Evolutionary conservation across 2,888 invertebrate species (phyloP), one percentile per base, ranked within the genome.

Genomic region (Lacanobia oleracea): DNA sequence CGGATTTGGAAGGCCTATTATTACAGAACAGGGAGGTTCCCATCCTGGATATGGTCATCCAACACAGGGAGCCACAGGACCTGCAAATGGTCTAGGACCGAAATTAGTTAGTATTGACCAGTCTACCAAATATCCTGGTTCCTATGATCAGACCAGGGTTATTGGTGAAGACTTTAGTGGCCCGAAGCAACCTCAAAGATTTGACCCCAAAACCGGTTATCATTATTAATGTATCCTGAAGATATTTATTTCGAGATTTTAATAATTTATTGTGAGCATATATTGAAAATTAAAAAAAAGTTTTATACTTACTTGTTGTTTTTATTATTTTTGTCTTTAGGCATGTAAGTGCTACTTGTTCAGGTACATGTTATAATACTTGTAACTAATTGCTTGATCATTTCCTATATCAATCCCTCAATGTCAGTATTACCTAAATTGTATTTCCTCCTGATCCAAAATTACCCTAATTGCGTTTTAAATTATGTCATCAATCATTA

Each of bases 101-200:
- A 37, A 27, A 2, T 53, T 50, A 3, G 61, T 21, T 59, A 54
- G 48, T 33, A 54, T n/a, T 60, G 63, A 67, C 4, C 64, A 61
- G 21, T 43, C 75, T 33, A 45, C 37, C 14, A 21, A 8, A 16
- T 78, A 75, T 53, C 75, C 77, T 37, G 60, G 40, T 21, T 27
- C 33, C 62, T 50, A 78, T 33, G 69, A 69, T 16, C 57, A 56
- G 18, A 57, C 65, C 2, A 88, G 57, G 54, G 68, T 88, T 4
- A 86, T 88, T 40, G 92, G 92, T 4, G 94, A 95, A 91, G 92
- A 94, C 54, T 95, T 95, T 61, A 92, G 87, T 84, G 94, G 94
- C 23, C 93, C 94, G 0, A 92, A 91, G 77, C 93, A 92, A 81
- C 85, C 86, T 6, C 94, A 93, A 81, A 89, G 83, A 40, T 95